These are phyloP conservation scores for Chaetoderma sp. DNA, from an alignment of 2,888 invertebrate species.

Conservation along the genomic window DNA sequence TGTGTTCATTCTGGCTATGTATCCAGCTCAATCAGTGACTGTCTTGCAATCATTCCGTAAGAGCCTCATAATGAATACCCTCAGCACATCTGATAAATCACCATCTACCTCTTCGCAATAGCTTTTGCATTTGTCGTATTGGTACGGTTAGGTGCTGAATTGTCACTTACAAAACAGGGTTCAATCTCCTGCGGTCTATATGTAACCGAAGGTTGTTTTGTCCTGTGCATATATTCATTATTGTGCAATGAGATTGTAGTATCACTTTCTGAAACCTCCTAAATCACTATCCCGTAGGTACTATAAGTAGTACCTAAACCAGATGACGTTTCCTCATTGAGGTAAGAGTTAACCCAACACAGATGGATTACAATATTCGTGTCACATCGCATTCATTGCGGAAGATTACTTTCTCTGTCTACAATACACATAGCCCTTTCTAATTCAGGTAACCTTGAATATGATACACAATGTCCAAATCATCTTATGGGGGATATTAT, in stretches of 20 bases:
- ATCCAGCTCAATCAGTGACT: constrained; percentile 33
- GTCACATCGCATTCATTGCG: not conserved
- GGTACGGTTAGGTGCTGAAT: constrained; percentile 14
- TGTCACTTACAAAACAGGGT: constrained; percentile 24
- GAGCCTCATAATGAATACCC: not conserved
- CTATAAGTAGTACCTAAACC: constrained; percentile 4
- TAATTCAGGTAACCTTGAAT: not conserved
- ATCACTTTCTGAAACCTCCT: not conserved
- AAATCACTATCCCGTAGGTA: not conserved
- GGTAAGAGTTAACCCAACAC: not conserved
- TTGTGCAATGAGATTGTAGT: not conserved
- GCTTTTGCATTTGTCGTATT: not conserved
- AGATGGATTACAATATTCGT: not conserved
- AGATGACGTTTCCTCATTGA: constrained; percentile 10
- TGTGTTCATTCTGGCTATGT: constrained; percentile 28
- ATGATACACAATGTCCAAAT: not conserved
- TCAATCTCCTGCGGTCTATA: constrained; percentile 2
- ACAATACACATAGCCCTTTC: not conserved
- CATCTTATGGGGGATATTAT: not conserved
- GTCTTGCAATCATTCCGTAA: not conserved
- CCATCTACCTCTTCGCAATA: not conserved
- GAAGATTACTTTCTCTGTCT: not conserved
- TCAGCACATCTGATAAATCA: not conserved
- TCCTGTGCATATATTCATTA: not conserved
- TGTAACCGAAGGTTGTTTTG: not conserved